Conservation (phyloP, 2,797 vertebrate genomes). For the Cyprinella venusta region DNA sequence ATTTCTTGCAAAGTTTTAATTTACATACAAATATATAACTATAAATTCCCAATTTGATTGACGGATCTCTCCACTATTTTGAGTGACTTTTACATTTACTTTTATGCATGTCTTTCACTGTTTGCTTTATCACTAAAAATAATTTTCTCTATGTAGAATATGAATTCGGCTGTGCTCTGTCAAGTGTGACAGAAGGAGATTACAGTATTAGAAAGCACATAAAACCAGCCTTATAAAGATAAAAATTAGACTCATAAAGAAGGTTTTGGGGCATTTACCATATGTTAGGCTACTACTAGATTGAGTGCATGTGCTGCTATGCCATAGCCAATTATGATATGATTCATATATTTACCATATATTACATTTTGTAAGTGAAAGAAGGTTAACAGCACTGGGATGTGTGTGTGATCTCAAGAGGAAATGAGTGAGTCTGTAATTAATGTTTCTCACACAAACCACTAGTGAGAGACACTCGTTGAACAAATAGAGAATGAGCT, state of each 20-base stretch:
- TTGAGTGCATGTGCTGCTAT: background rate
- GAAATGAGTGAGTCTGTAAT: background rate
- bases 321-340: background rate
- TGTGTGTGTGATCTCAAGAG: background rate
- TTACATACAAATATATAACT: background rate
- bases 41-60: background rate
- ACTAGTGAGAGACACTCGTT: background rate
- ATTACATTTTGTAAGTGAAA: background rate
- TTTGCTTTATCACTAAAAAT: slow-evolving; percentile 22
- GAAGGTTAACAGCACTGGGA: background rate
- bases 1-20: background rate
- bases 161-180: background rate
- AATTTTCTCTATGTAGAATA: background rate
- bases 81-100: background rate
- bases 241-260: too few species aligned
- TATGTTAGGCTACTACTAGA: background rate
- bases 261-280: background rate
- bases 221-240: background rate
- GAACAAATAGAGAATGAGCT: background rate
- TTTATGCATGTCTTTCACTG: slow-evolving; percentile 9
- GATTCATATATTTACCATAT: background rate
- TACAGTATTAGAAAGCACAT: slow-evolving; percentile 8
- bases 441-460: background rate
- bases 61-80: background rate
- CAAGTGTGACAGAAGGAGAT: slow-evolving; percentile 10